phyloP scores from a whole-genome alignment of 2,888 invertebrate species.

The Agrilus biguttatus region DNA sequence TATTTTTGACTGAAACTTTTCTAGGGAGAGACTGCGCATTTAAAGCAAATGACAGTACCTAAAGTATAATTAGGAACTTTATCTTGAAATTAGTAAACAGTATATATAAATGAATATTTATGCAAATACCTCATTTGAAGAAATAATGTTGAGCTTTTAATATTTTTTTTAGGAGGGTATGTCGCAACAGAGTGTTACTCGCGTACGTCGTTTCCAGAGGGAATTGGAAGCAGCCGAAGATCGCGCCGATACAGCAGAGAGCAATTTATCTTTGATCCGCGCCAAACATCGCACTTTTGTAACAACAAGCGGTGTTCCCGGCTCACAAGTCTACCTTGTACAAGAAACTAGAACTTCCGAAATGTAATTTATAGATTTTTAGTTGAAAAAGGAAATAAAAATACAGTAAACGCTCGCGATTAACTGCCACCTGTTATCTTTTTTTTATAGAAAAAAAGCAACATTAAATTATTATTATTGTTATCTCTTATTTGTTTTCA shows the following conservation, averaged over 20 bases:
- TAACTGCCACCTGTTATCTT: too few species aligned
- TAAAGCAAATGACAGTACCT: too few species aligned
- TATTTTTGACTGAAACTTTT: background rate
- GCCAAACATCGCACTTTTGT: slow-evolving; percentile 98
- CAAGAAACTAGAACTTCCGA: slow-evolving; percentile 55
- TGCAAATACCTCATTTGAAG: background rate
- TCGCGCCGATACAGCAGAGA: slow-evolving; percentile 88
- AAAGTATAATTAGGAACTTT: too few species aligned
- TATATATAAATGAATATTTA: too few species aligned
- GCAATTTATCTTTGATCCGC: slow-evolving; percentile 86
- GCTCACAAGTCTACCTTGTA: slow-evolving; percentile 81
- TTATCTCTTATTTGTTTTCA: too few species aligned
- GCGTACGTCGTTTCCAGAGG: slow-evolving; percentile 96
- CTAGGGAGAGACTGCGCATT: too few species aligned
- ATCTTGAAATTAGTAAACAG: too few species aligned
- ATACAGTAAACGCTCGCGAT: too few species aligned
- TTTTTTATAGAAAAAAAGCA: too few species aligned
- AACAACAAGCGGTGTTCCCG: slow-evolving; percentile 84
- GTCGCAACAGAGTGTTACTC: slow-evolving; percentile 82
- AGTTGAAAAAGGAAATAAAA: too few species aligned
- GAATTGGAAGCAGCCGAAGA: slow-evolving; percentile 96
- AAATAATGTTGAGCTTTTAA: slow-evolving; percentile 2
- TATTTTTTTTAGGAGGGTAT: slow-evolving; percentile 59
- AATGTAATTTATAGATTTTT: slow-evolving; percentile 15
- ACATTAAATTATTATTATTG: too few species aligned